phyloP scores from a whole-genome alignment of 2,113 vertebrate genomes.

The Percina caprodes region DNA sequence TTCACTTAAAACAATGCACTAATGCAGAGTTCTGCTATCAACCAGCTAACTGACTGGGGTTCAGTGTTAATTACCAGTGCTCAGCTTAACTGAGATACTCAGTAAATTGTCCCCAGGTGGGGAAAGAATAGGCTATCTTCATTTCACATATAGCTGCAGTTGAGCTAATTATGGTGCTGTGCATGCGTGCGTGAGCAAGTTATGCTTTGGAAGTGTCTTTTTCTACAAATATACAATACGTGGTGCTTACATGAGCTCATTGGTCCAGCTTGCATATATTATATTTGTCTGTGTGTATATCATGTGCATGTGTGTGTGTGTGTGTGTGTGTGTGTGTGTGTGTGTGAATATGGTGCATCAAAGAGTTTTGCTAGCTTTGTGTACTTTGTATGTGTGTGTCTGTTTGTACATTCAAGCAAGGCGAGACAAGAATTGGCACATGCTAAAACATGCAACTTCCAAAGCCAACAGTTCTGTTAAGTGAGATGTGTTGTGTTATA shows the following conservation, averaged over 20 bases:
- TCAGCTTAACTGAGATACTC: conserved; percentile 67
- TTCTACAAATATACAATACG: background rate
- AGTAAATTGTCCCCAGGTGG: conserved; percentile 83
- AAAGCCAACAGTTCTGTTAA: conserved; percentile 79
- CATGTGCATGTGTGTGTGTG: conserved; percentile 15
- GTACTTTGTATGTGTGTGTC: conserved; percentile 23
- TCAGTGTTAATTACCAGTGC: conserved; percentile 78
- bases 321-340: conserved; percentile 19
- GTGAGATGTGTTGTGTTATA: conserved; percentile 79
- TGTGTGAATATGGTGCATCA: conserved; percentile 26
- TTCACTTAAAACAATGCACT: conserved; percentile 53
- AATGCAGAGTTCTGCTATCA: conserved; percentile 42
- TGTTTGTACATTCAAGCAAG: conserved; percentile 53
- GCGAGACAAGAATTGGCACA: conserved; percentile 53
- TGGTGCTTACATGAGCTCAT: background rate
- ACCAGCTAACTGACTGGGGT: conserved; percentile 57
- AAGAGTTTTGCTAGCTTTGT: conserved; percentile 35
- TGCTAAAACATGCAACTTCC: conserved; percentile 66
- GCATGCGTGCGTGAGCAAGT: background rate
- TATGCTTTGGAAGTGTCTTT: conserved; percentile 22
- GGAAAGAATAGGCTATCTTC: conserved; percentile 76
- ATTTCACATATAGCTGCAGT: conserved; percentile 78
- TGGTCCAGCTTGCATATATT: background rate
- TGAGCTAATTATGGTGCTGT: conserved; percentile 78
- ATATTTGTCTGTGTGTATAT: conserved; percentile 1